Base-by-base conservation (phyloP, 1,140 invertebrate genomes). In the Trachelipus rathkii region DNA sequence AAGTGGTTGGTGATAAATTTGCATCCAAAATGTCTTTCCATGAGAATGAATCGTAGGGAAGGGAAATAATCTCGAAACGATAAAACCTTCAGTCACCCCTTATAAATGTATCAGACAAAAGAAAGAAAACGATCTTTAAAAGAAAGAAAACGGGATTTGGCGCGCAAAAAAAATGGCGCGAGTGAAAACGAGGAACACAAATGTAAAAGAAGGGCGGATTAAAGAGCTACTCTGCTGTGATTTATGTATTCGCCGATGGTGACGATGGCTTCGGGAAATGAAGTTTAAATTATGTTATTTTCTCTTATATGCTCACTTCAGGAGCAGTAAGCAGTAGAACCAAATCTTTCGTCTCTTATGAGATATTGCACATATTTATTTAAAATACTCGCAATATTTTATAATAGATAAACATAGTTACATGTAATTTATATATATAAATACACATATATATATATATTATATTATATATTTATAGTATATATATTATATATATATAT, bases 201-300 rank as follows among this genome's bases (percentile, higher is more conserved):
- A 33, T 33, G 33, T 33, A 33, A 33, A 33, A 33, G 70, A 33
- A 71, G 24, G 24, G 24, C n/a, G 50, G 50, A 60, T 60, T 60
- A 60, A 24, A 43, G 70, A 71, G 70, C 70, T n/a, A n/a, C 33
- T 71, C 23, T 23, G 23, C 13, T 33, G 72, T 73, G 72, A 73
- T 46, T 73, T 73, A 73, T 73, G 72, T 73, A 24, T 73, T 53
- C 72, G 33, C 50, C 72, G 72, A 73, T 73, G 72, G 45, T 23
- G 72, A 46, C 72, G 53, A 73, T 73, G 46, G 72, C 50, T 73
- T 73, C 44, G 50, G 72, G 72, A 73, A 73, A 73, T 73, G 72
- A 73, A 73, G 44, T 73, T 73, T 73, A 73, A 73, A 73, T 73
- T 73, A 53, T 50, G 72, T 73, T 73, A 73, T 73, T 73, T 73